These are phyloP conservation scores for Cerastoderma edule DNA, from an alignment of 2,888 invertebrate species.

Conservation along the genomic window DNA sequence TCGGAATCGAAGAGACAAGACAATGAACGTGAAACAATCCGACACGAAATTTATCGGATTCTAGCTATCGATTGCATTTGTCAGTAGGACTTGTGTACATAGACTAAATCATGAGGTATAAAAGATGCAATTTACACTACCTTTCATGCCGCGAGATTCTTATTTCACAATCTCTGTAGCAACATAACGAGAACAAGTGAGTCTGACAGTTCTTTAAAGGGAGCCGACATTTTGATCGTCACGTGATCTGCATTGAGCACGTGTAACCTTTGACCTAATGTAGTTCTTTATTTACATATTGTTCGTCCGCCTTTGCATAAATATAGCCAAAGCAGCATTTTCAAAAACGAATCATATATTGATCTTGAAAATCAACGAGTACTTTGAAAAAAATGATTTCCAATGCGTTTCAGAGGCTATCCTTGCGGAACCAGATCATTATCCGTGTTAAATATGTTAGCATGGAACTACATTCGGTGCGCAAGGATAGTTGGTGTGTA, in stretches of 20 bases:
- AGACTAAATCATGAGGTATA: too few relatives aligned
- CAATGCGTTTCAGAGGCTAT: background rate
- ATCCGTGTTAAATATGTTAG: background rate
- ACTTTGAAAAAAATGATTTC: background rate
- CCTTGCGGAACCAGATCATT: background rate
- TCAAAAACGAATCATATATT: background rate
- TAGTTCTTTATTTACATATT: constrained; percentile 63
- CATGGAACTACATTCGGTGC: constrained; percentile 44
- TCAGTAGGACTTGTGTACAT: too few relatives aligned
- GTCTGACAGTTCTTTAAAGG: constrained; percentile 22
- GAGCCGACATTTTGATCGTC: constrained; percentile 67
- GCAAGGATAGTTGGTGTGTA: constrained; percentile 28
- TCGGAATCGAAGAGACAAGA: too few relatives aligned
- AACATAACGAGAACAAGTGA: background rate
- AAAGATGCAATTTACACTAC: too few relatives aligned
- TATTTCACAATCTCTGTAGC: background rate
- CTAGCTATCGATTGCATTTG: too few relatives aligned
- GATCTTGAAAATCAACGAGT: background rate
- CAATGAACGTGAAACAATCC: too few relatives aligned
- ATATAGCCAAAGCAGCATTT: background rate
- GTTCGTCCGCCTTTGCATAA: constrained; percentile 35
- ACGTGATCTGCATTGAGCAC: constrained; percentile 53
- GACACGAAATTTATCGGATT: too few relatives aligned
- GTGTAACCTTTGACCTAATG: constrained; percentile 63
- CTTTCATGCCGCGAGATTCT: too few relatives aligned